Evolutionary conservation across 2,113 vertebrate species (phyloP).

Genomic region (Esox niger): DNA sequence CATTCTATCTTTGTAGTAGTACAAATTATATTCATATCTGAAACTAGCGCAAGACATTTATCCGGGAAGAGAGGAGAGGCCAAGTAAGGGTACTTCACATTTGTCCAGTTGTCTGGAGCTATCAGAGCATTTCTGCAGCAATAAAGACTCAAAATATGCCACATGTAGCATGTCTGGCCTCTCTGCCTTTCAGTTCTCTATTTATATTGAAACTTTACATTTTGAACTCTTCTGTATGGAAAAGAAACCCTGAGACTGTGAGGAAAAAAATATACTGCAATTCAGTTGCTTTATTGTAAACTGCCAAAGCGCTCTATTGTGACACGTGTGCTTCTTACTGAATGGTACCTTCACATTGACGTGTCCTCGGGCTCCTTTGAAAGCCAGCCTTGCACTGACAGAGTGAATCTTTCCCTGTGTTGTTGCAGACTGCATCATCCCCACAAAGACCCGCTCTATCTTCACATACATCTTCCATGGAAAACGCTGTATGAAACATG

Average conservation of each 20-base stretch:
- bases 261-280: too few species aligned
- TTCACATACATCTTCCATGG: constrained; percentile 72
- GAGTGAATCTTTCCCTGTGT: constrained; percentile 73
- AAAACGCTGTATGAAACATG: constrained; percentile 29
- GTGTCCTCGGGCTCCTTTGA: constrained; percentile 77
- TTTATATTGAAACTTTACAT: background rate
- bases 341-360: constrained; percentile 81
- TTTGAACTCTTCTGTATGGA: background rate
- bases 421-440: constrained; percentile 82
- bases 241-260: background rate
- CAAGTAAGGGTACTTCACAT: background rate
- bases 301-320: too few species aligned
- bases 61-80: background rate
- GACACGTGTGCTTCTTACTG: too few species aligned
- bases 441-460: constrained; percentile 79
- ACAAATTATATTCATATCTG: too few species aligned
- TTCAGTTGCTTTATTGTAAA: too few species aligned
- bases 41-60: background rate
- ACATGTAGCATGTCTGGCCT: background rate
- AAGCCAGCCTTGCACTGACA: constrained; percentile 85
- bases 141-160: background rate
- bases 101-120: background rate
- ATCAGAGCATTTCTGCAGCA: background rate
- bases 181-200: background rate
- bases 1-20: background rate